phyloP scores from a whole-genome alignment of 2,888 invertebrate species.

The Lithophane ornitopus region DNA sequence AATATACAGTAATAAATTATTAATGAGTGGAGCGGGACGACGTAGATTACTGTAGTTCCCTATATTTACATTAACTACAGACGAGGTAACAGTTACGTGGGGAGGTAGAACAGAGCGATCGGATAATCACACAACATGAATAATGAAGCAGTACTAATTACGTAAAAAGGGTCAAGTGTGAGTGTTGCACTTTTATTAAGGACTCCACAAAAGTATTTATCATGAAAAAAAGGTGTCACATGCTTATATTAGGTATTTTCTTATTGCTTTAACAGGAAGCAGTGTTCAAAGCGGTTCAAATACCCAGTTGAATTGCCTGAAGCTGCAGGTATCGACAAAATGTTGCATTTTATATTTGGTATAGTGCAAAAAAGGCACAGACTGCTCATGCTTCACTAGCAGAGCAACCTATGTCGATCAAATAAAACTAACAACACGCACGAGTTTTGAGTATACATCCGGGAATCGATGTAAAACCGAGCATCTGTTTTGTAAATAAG shows the following conservation, averaged over 20 bases:
- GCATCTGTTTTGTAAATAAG: not conserved
- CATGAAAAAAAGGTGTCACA: not conserved
- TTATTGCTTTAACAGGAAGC: not conserved
- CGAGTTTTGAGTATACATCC: not conserved
- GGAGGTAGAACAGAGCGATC: constrained; percentile 1
- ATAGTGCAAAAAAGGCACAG: not conserved
- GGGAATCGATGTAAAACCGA: constrained; percentile 8
- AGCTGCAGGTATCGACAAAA: not conserved
- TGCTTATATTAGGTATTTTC: not conserved
- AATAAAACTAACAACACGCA: not conserved
- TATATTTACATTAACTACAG: constrained; percentile 19
- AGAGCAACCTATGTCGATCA: not conserved
- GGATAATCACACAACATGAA: constrained; percentile 31
- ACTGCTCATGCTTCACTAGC: not conserved
- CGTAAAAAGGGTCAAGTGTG: constrained; percentile 22
- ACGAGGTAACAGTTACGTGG: not conserved
- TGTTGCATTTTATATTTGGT: not conserved
- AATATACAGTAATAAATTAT: constrained; percentile 22
- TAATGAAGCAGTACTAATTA: constrained; percentile 43
- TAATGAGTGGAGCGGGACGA: constrained; percentile 8
- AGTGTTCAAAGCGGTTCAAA: not conserved
- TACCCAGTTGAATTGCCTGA: not conserved
- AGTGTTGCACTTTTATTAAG: not conserved
- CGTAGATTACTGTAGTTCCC: not conserved
- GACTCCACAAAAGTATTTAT: too few relatives aligned